Evolutionary conservation across 2,797 vertebrate species (phyloP).

Genomic region (Danio albolineatus): DNA sequence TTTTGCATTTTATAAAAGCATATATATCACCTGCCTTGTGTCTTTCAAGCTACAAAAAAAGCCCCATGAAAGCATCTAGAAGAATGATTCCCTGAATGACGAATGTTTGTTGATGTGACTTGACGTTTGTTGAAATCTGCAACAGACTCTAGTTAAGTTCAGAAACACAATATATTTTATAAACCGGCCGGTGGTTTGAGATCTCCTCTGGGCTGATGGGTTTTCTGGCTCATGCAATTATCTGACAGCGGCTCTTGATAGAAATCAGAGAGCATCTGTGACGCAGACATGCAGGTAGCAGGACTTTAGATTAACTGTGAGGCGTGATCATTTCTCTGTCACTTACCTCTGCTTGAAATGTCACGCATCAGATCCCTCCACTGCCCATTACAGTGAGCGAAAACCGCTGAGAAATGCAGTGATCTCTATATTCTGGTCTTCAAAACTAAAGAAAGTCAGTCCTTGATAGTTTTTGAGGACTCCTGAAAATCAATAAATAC

Average conservation of each 20-base stretch:
- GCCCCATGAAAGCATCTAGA: background rate
- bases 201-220: conserved; percentile 37
- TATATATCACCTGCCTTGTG: background rate
- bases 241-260: conserved; percentile 38
- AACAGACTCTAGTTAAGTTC: background rate
- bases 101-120: conserved; percentile 7
- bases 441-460: conserved; percentile 10
- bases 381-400: conserved; percentile 43
- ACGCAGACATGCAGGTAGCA: conserved; percentile 13
- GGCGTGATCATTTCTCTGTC: conserved; percentile 44
- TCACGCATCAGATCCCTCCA: conserved; percentile 47
- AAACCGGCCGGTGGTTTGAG: background rate
- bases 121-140: conserved; percentile 8
- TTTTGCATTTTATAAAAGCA: background rate
- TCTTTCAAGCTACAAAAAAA: background rate
- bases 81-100: background rate
- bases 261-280: conserved; percentile 75
- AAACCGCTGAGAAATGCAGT: conserved; percentile 39
- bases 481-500: background rate
- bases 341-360: conserved; percentile 47
- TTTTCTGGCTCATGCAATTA: conserved; percentile 36
- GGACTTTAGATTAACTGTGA: conserved; percentile 45
- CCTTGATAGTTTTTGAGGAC: background rate
- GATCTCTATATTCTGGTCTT: conserved; percentile 46
- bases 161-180: background rate